Conservation (phyloP, 2,797 vertebrate genomes). For the Monodelphis domestica region DNA sequence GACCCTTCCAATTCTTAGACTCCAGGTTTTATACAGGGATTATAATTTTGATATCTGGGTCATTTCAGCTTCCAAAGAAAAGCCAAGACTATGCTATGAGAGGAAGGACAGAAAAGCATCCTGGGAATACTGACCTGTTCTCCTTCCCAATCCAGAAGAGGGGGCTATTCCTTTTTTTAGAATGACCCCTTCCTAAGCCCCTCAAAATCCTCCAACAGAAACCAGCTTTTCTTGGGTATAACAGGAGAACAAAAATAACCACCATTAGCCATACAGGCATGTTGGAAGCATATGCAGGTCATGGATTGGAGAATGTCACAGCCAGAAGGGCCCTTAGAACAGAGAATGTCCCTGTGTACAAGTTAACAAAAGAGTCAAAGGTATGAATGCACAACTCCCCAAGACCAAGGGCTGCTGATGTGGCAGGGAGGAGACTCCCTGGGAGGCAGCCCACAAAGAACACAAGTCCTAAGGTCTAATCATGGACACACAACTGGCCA, state of each 20-base stretch:
- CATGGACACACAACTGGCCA: too few species aligned
- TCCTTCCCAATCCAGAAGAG: neutral
- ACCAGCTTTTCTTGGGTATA: too few species aligned
- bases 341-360: neutral
- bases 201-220: neutral
- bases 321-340: too few species aligned
- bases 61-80: neutral
- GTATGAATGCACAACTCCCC: neutral
- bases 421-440: neutral
- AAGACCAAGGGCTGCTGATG: neutral
- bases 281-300: too few species aligned
- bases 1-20: neutral
- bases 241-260: too few species aligned
- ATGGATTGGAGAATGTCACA: too few species aligned
- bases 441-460: neutral
- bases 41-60: neutral
- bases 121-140: neutral
- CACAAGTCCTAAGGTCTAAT: too few species aligned
- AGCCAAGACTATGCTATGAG: accelerated
- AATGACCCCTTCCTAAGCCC: neutral
- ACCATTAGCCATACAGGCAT: too few species aligned
- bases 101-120: neutral
- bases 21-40: neutral
- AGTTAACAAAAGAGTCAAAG: neutral
- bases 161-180: neutral